Percentiles rank a stretch among this genome's conserved stretches.
Evolutionary conservation across 2,888 invertebrate species (phyloP).

Genomic region (Thymelicus sylvestris): DNA sequence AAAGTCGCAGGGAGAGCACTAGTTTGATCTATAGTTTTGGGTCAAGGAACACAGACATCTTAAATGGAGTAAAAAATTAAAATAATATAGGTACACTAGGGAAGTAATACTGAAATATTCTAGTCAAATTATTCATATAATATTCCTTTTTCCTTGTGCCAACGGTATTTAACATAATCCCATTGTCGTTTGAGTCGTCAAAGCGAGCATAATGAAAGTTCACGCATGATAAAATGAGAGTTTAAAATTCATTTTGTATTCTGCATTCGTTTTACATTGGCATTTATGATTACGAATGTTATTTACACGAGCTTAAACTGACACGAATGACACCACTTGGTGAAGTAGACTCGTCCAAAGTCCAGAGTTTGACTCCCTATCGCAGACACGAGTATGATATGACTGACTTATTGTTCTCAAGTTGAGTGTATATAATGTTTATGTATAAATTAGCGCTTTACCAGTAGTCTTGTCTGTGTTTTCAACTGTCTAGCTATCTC

Average conservation of each 20-base stretch:
- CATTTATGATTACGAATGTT: not conserved
- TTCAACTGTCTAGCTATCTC: no score
- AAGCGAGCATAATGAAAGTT: not conserved
- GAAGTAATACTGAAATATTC: no score
- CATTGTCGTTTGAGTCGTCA: conserved; percentile 3
- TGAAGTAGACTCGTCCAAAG: not conserved
- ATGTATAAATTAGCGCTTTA: no score
- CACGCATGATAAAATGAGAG: conserved; percentile 8
- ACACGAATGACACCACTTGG: no score
- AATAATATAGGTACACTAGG: not conserved
- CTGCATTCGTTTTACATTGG: not conserved
- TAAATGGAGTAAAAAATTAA: no score
- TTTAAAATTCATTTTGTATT: conserved; percentile 6
- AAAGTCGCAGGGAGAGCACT: no score
- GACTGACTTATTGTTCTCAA: no score
- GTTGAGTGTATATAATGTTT: no score
- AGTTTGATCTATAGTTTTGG: no score
- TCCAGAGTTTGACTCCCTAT: not conserved
- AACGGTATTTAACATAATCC: not conserved
- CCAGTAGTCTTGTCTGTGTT: no score
- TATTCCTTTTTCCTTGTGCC: not conserved
- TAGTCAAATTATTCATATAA: not conserved
- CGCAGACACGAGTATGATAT: no score
- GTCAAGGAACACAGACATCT: no score
- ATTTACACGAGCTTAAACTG: not conserved